Conservation (phyloP, 2,797 vertebrate genomes). For the Lepidocolaptes lacrymiger region DNA sequence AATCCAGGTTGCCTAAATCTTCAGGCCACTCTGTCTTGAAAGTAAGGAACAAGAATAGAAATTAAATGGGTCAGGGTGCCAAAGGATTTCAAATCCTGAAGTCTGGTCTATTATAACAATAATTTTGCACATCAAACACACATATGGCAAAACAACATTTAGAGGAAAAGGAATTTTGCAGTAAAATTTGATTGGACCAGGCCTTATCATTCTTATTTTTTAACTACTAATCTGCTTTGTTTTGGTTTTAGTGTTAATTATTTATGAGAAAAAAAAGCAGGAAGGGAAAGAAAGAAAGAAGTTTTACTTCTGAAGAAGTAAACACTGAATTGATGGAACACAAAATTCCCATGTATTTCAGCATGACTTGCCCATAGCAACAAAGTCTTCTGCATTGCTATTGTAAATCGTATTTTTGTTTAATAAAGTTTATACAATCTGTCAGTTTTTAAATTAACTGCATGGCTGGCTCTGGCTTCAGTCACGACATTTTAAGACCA, state of each 20-base stretch:
- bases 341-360: background rate
- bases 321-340: background rate
- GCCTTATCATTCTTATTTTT: background rate
- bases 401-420: slow-evolving; percentile 49
- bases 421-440: slow-evolving; percentile 53
- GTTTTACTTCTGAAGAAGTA: background rate
- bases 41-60: background rate
- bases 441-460: slow-evolving; percentile 64
- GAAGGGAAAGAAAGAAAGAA: background rate
- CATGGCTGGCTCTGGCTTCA: slow-evolving; percentile 50
- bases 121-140: background rate
- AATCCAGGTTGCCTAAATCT: background rate
- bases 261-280: background rate
- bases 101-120: background rate
- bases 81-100: background rate
- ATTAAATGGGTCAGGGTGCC: rapidly evolving
- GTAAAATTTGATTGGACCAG: background rate
- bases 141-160: background rate
- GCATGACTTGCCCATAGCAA: background rate
- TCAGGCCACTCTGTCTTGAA: background rate
- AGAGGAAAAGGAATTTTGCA: background rate
- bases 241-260: background rate
- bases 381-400: background rate
- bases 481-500: slow-evolving; percentile 38
- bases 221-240: background rate